phyloP scores from a whole-genome alignment of 2,888 invertebrate genomes.

The Pristionchus arcanus region DNA sequence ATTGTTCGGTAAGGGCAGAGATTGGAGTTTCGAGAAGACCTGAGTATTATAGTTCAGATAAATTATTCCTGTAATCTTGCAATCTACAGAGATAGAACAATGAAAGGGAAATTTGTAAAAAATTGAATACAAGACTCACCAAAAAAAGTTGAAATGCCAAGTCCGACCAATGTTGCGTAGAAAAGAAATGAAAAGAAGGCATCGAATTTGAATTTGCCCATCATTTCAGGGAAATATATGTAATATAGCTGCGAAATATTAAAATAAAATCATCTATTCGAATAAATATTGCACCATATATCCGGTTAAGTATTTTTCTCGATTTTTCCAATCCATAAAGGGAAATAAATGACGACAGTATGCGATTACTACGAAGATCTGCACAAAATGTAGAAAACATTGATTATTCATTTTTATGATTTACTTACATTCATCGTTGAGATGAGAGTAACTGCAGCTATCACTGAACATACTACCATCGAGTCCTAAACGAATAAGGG shows the following conservation, averaged over 20 bases:
- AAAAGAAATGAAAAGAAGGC: background rate
- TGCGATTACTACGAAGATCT: background rate
- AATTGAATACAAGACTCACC: background rate
- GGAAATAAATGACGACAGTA: background rate
- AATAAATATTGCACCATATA: background rate
- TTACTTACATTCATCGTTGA: background rate
- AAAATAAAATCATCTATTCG: background rate
- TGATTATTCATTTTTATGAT: background rate
- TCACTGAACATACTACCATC: background rate
- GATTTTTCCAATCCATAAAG: background rate
- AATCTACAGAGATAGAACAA: too few relatives aligned
- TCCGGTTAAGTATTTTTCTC: background rate
- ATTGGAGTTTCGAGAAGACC: slow-evolving; percentile 27
- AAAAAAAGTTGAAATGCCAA: background rate
- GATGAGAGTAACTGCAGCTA: background rate
- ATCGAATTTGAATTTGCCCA: background rate
- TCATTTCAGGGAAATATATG: background rate
- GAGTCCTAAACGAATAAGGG: background rate
- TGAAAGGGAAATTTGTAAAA: background rate
- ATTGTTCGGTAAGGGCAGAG: background rate
- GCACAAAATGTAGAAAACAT: background rate
- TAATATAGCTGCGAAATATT: background rate
- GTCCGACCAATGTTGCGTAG: background rate
- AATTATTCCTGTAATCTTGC: too few relatives aligned
- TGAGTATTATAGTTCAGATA: too few relatives aligned